Percentiles rank a stretch among this genome's conserved stretches.
phyloP scores from a whole-genome alignment of 64 coral and sea anemone genomes.

The Montipora foliosa region DNA sequence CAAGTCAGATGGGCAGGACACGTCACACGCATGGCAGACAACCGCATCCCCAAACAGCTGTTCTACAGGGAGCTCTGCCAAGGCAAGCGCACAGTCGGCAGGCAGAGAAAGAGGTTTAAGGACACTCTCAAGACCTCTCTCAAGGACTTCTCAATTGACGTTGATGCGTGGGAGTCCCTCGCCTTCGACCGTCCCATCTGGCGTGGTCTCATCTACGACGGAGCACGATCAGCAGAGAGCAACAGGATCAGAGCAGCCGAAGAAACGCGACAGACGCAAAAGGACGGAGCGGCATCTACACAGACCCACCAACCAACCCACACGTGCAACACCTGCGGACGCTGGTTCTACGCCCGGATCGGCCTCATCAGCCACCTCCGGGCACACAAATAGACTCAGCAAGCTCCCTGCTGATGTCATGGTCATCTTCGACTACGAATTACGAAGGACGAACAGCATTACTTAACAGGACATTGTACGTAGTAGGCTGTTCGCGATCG shows the following conservation, averaged over 20 bases:
- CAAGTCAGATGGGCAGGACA: not conserved
- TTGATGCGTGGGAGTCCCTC: not conserved
- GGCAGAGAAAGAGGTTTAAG: slow-evolving; percentile 27
- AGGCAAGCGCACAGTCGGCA: slow-evolving; percentile 22
- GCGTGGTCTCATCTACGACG: not conserved
- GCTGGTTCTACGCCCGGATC: not conserved
- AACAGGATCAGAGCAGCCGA: not conserved
- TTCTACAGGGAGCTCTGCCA: slow-evolving; percentile 19
- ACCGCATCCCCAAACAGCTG: slow-evolving; percentile 23
- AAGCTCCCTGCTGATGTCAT: not conserved
- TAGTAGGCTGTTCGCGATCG: no score
- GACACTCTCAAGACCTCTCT: not conserved
- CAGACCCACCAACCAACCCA: not conserved
- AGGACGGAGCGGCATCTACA: not conserved
- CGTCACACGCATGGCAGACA: slow-evolving; percentile 28
- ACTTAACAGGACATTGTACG: no score
- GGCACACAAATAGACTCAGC: not conserved
- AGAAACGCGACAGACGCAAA: not conserved
- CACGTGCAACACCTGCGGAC: not conserved
- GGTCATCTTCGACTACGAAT: not conserved
- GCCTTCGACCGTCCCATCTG: slow-evolving; percentile 33
- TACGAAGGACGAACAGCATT: not conserved
- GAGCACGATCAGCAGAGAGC: not conserved
- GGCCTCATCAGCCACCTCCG: not conserved
- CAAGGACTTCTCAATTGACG: not conserved